A percentile compares a stretch with the other conserved stretches of the same genome.
phyloP scores from a whole-genome alignment of 2,888 invertebrate genomes.

The Fragum sueziense region DNA sequence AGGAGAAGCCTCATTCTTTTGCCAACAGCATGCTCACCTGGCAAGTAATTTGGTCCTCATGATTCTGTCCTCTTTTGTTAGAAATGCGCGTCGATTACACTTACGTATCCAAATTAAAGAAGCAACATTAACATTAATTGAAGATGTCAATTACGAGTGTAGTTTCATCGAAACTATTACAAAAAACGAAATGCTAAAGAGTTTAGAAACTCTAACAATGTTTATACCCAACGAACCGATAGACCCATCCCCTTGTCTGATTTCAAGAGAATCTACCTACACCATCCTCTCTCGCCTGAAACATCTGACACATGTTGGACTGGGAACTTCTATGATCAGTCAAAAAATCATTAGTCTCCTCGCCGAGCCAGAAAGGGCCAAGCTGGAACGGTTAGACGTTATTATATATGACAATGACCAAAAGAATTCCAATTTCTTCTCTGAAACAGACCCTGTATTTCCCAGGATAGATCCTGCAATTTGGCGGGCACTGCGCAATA shows the following conservation, averaged over 20 bases:
- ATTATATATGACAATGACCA: conserved; percentile 70
- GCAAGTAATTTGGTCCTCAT: conserved; percentile 60
- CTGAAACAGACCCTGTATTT: conserved; percentile 20
- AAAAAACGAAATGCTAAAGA: conserved; percentile 67
- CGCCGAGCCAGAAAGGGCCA: conserved; percentile 56
- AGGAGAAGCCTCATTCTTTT: conserved; percentile 57
- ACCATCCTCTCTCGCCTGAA: conserved; percentile 59
- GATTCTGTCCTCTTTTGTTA: conserved; percentile 64
- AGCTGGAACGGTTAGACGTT: conserved; percentile 65
- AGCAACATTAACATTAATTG: conserved; percentile 74
- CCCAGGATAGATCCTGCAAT: conserved; percentile 7
- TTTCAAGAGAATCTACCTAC: conserved; percentile 50
- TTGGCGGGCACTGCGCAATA: conserved; percentile 64
- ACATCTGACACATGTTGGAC: conserved; percentile 63
- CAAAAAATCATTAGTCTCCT: conserved; percentile 65
- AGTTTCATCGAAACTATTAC: conserved; percentile 69
- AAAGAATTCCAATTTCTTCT: no score
- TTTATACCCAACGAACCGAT: conserved; percentile 67
- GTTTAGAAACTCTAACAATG: conserved; percentile 68
- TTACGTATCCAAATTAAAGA: no score
- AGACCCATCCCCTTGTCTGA: conserved; percentile 69
- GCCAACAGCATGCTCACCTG: conserved; percentile 44
- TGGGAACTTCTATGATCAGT: conserved; percentile 73
- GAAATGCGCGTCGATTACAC: conserved; percentile 67
- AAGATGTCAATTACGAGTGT: conserved; percentile 48